Percentiles rank a stretch among this genome's conserved stretches.
Evolutionary conservation across 2,888 invertebrate species (phyloP).

Genomic region (Netelia melanura): DNA sequence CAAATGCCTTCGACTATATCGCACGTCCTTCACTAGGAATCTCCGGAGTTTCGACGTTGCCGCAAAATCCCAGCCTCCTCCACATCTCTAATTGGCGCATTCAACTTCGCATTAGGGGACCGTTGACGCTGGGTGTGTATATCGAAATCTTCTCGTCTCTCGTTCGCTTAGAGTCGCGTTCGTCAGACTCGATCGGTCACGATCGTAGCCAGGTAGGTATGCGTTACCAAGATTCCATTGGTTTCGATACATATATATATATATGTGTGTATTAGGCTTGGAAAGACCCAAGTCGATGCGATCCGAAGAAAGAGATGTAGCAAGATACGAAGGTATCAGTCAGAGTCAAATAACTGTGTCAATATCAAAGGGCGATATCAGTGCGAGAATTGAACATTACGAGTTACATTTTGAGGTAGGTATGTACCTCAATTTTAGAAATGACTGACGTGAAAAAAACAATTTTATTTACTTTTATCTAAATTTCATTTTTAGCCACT

Average conservation of each 20-base stretch:
- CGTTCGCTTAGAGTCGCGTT: slow-evolving; percentile 25
- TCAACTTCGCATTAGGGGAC: slow-evolving; percentile 73
- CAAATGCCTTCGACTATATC: slow-evolving; percentile 80
- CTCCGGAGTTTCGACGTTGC: slow-evolving; percentile 79
- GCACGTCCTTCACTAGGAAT: slow-evolving; percentile 80
- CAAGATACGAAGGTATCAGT: too few species aligned
- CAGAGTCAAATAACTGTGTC: too few species aligned
- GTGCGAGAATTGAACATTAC: too few species aligned
- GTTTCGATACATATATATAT: slow-evolving; percentile 15
- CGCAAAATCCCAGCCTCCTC: slow-evolving; percentile 80
- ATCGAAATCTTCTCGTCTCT: slow-evolving; percentile 55
- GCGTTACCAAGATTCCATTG: slow-evolving; percentile 62
- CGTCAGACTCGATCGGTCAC: slow-evolving; percentile 56
- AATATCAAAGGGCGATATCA: too few species aligned
- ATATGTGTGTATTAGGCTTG: not conserved
- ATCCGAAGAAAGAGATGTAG: too few species aligned
- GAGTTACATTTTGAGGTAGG: too few species aligned
- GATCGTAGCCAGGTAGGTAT: slow-evolving; percentile 52
- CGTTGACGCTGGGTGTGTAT: slow-evolving; percentile 49
- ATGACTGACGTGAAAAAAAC: too few species aligned
- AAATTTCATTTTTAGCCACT: too few species aligned
- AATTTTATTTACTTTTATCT: too few species aligned
- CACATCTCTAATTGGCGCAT: slow-evolving; percentile 83
- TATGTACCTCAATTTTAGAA: too few species aligned
- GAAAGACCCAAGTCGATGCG: too few species aligned